These are phyloP conservation scores for Cebus imitator DNA, from an alignment of 2,113 vertebrate genomes.

Conservation along the genomic window DNA sequence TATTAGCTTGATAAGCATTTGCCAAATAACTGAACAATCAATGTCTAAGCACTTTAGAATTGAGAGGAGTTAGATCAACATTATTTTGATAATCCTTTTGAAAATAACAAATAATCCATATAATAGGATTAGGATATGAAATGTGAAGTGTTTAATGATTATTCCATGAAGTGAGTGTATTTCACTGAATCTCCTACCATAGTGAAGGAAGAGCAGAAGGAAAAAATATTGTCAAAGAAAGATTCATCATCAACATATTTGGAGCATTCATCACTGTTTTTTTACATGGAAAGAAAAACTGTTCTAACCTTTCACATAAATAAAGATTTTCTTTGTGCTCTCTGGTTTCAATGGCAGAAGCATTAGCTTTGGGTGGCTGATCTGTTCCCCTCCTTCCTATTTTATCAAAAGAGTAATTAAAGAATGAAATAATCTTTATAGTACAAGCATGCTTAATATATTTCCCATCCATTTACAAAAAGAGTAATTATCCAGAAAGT, in stretches of 20 bases:
- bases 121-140: background rate
- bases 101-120: background rate
- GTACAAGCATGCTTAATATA: background rate
- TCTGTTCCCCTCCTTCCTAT: background rate
- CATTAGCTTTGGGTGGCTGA: background rate
- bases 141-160: background rate
- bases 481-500: slow-evolving; percentile 42
- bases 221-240: background rate
- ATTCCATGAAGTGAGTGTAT: background rate
- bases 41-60: background rate
- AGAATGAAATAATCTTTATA: slow-evolving; percentile 31
- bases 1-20: background rate
- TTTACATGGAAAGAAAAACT: background rate
- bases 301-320: background rate
- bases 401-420: slow-evolving; percentile 50
- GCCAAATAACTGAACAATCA: background rate
- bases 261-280: background rate
- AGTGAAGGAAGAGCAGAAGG: background rate
- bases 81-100: background rate
- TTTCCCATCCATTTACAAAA: slow-evolving; percentile 28
- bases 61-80: background rate
- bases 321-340: background rate
- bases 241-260: background rate
- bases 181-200: background rate
- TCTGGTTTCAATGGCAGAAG: background rate